Evolutionary conservation across 2,113 vertebrate species (phyloP).

Genomic region (Spilogale gracilis): DNA sequence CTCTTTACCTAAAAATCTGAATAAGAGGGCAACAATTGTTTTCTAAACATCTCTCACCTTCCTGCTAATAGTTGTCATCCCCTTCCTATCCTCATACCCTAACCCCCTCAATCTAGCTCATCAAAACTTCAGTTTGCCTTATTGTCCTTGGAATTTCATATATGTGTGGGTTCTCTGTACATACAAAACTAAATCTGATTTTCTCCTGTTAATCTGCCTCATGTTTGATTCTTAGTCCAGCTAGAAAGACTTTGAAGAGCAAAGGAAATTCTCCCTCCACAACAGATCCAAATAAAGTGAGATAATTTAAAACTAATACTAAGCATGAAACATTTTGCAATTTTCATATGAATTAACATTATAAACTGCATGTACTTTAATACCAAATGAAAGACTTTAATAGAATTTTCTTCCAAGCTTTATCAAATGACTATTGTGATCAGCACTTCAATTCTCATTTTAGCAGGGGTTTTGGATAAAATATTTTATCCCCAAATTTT

Average conservation of each 20-base stretch:
- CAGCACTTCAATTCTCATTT: slow-evolving; percentile 40
- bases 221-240: not conserved
- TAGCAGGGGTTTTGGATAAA: not conserved
- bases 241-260: not conserved
- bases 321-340: slow-evolving; percentile 50
- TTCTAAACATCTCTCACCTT: not conserved
- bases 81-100: not conserved
- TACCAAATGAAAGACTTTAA: slow-evolving; percentile 39
- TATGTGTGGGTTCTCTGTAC: not conserved
- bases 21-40: not conserved
- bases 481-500: slow-evolving; percentile 37
- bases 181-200: not conserved
- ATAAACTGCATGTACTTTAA: slow-evolving; percentile 23
- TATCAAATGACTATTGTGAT: slow-evolving; percentile 24
- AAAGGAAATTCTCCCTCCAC: not conserved
- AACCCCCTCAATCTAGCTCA: not conserved
- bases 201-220: not conserved
- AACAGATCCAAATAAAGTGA: slow-evolving; percentile 1
- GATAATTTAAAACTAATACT: slow-evolving; percentile 47
- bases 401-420: slow-evolving; percentile 32
- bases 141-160: not conserved
- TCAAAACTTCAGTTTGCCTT: not conserved
- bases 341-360: slow-evolving; percentile 19
- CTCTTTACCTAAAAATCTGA: not conserved
- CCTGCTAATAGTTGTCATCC: not conserved